Percentiles rank a stretch among this genome's conserved stretches.
These are phyloP conservation scores for Cryptocephalus moraei DNA, from an alignment of 2,888 invertebrate species.

Conservation along the genomic window DNA sequence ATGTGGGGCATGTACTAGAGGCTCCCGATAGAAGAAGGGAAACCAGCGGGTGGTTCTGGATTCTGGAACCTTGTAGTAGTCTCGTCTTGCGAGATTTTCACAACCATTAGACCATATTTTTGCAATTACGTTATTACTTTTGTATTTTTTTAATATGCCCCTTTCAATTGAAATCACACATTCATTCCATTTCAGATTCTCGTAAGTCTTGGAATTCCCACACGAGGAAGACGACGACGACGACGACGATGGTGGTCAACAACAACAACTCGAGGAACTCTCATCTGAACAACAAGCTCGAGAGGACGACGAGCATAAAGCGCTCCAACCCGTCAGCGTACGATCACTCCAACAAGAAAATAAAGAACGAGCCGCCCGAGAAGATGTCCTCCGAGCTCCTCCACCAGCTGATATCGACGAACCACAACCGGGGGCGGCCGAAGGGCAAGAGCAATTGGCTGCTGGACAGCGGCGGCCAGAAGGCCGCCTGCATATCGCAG, in stretches of 20 bases:
- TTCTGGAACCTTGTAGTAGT: no score
- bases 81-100: no score
- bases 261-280: conserved; percentile 4
- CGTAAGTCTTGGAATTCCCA: conserved; percentile 15
- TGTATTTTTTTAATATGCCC: no score
- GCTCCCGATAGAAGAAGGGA: no score
- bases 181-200: conserved; percentile 9
- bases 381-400: conserved; percentile 43
- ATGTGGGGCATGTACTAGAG: no score
- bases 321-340: conserved; percentile 23
- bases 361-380: conserved; percentile 32
- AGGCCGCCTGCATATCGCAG: conserved; percentile 37
- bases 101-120: no score
- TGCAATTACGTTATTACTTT: no score
- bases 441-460: conserved; percentile 34
- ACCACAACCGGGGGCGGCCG: conserved; percentile 28
- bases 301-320: conserved; percentile 19
- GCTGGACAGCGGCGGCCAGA: conserved; percentile 30
- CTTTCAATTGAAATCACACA: neutral
- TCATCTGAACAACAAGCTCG: conserved; percentile 8
- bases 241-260: neutral
- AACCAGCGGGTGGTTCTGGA: no score
- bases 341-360: conserved; percentile 20
- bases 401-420: conserved; percentile 50
- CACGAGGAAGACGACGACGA: no score